Base-by-base conservation (phyloP, 2,888 invertebrate genomes). In the Teleogryllus oceanicus region DNA sequence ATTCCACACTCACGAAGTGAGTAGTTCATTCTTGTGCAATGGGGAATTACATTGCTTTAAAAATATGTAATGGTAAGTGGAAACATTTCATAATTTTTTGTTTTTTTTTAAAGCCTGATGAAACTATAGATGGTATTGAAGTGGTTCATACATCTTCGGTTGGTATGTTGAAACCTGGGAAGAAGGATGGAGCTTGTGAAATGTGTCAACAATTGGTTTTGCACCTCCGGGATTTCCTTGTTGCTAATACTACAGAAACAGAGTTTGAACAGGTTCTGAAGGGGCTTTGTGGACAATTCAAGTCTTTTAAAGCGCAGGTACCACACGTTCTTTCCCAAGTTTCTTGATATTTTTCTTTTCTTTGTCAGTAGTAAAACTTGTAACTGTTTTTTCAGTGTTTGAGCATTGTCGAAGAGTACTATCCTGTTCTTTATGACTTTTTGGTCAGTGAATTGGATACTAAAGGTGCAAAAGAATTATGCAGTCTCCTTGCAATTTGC, bases 241-340 rank as follows among this genome's bases (percentile, higher is more conserved):
- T 94, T 50, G 93, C 96, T 21, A 96, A 96, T 86, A 95, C 96
- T 0, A 96, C 97, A 0, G 94, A 94, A 86, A 84, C 88, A 0
- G 95, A 96, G 87, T 96, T 96, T 87, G 91, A 93, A 86, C 89
- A 90, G 84, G 92, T 96, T 0, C 80, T 88, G 24, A 83, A 85
- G 75, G 87, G 96, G 81, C 88, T 96, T 8, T 96, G 96, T 88
- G 93, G 93, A 83, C 94, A 95, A 88, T 93, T 94, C 0, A 91
- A 91, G 81, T 88, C 90, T 13, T 95, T 95, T 87, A 90, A 92
- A 82, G 85, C 88, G 2, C 93, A 96, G 85, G 88, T 88, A 85
- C 79, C 82, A 76, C 37, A 5, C 37, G 8, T 8, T 37, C 37
- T 78, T 50, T 10, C 13, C 49, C 10, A 50, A 8, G 20, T 49